Base-by-base conservation (phyloP, 2,888 invertebrate genomes). In the Cactoblastis cactorum region DNA sequence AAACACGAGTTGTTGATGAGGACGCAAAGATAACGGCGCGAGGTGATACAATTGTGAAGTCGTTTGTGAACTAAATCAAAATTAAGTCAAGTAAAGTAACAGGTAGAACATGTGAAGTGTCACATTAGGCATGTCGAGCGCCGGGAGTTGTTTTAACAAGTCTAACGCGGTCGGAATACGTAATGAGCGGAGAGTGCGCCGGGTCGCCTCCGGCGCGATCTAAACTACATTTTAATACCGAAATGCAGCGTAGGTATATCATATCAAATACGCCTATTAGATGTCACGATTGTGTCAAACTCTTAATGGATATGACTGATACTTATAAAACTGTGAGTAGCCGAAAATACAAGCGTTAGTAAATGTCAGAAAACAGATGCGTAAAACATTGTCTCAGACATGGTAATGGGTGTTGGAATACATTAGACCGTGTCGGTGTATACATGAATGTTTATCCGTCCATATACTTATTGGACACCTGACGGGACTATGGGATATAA, bases 401-500 rank as follows among this genome's bases (percentile, higher is more conserved):
- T 62, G 55, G 59, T 64, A 62, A 67, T 65, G 55, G 55, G 63
- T 49, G 38, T 52, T 52, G 60, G 70, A 71, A 73, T 75, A 70
- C 68, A 68, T 71, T 61, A 50, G 53, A 51, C 15, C 19, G 62
- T 55, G 59, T 62, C 61, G 55, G 61, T 63, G 77, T 68, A 79
- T 79, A 77, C 61, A 75, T 76, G 75, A 74, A 79, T 77, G 67
- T 58, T 66, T 77, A 63, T 71, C 62, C 68, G 75, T 71, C n/a
- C n/a, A n/a, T n/a, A n/a, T n/a, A n/a, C n/a, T 74, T 70, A 68
- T 72, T 66, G 77, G 71, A 72, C 84, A 84, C 85, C 83, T 85
- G 83, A 84, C 71, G 68, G 75, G 70, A 75, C 73, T 64, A 62
- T 67, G 65, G 76, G 72, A 70, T 67, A 68, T 67, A 65, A 80